Percentiles rank a stretch among this genome's conserved stretches.
phyloP scores from a whole-genome alignment of 2,113 vertebrate genomes.

The Nerophis ophidion region DNA sequence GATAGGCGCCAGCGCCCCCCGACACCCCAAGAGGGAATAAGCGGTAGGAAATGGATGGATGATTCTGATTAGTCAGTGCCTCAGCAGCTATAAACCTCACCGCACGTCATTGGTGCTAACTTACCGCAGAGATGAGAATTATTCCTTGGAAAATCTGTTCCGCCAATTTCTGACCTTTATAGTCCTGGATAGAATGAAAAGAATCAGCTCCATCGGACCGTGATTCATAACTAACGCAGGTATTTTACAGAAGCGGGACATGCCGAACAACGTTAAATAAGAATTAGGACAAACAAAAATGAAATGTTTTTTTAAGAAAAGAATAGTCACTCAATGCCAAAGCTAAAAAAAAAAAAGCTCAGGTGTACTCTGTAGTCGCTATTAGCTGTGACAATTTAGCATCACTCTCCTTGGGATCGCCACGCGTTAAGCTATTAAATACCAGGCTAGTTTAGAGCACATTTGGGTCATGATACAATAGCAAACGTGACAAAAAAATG shows the following conservation, averaged over 20 bases:
- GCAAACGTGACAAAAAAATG: background rate
- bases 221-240: too few relatives aligned
- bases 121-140: constrained; percentile 92
- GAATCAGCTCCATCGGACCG: background rate
- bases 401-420: constrained; percentile 11
- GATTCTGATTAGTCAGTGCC: too few relatives aligned
- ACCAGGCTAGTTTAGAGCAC: background rate
- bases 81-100: too few relatives aligned
- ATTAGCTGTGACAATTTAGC: background rate
- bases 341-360: background rate
- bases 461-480: background rate
- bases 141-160: constrained; percentile 98
- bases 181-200: constrained; percentile 75
- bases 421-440: constrained; percentile 1
- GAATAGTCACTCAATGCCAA: background rate
- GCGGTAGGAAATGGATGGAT: too few relatives aligned
- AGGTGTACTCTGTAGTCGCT: background rate
- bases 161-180: constrained; percentile 94
- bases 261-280: too few relatives aligned
- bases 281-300: too few relatives aligned
- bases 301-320: too few relatives aligned
- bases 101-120: constrained; percentile 20
- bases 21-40: too few relatives aligned
- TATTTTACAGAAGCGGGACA: too few relatives aligned
- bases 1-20: too few relatives aligned